phyloP scores from a whole-genome alignment of 2,888 invertebrate genomes.

The Philhelius pedissequus region DNA sequence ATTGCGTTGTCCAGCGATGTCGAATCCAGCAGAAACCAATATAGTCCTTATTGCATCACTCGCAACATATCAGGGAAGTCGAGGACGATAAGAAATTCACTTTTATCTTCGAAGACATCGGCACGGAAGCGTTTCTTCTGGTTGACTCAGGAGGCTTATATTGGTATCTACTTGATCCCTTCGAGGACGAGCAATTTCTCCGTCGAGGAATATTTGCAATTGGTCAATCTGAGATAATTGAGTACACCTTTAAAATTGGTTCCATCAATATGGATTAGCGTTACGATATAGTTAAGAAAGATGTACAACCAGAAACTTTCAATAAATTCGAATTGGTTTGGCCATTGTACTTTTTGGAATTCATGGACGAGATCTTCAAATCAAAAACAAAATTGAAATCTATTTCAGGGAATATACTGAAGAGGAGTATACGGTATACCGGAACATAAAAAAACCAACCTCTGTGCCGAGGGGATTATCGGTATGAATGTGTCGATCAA shows the following conservation, averaged over 20 bases:
- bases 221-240: conserved; percentile 68
- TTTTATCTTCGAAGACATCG: conserved; percentile 67
- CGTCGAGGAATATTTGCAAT: conserved; percentile 70
- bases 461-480: conserved; percentile 66
- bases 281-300: not conserved
- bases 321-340: conserved; percentile 20
- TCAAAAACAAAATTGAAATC: conserved; percentile 52
- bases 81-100: conserved; percentile 51
- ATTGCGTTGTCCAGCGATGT: not conserved
- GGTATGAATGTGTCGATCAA: conserved; percentile 66
- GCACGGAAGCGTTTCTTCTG: conserved; percentile 58
- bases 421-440: conserved; percentile 59
- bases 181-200: conserved; percentile 4
- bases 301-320: not conserved
- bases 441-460: conserved; percentile 57
- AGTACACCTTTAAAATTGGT: conserved; percentile 68
- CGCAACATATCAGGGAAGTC: conserved; percentile 58
- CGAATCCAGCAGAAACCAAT: conserved; percentile 63
- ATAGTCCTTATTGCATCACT: conserved; percentile 64
- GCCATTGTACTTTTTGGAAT: not conserved
- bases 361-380: not conserved
- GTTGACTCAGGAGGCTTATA: conserved; percentile 65
- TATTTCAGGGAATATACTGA: conserved; percentile 68
- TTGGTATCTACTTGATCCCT: conserved; percentile 64
- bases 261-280: conserved; percentile 15